Base-by-base conservation (phyloP, 2,797 vertebrate genomes). In the Pangasius mekongensis region DNA sequence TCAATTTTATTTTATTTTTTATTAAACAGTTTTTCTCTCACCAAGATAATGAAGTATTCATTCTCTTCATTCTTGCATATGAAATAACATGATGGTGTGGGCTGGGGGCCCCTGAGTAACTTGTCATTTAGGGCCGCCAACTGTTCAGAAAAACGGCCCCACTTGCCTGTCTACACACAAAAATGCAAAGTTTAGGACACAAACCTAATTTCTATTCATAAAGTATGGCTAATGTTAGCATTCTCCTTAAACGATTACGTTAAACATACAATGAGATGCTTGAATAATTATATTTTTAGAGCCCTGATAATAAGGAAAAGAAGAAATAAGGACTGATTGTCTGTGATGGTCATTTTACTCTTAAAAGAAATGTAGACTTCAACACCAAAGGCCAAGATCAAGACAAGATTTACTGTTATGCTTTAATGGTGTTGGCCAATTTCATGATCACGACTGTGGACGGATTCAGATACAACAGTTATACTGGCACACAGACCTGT, bases 401-500 rank as follows among this genome's bases (percentile, higher is more conserved):
- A 49, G 43, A 47, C 10, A n/a, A 39, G 33, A 39, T 16, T 54
- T 54, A 16, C 0, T 33, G n/a, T 30, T 39, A 14, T 82, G 56
- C 27, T 60, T 60, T 27, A 60, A 81, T 58, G 33, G 30, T 60
- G 78, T 27, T 4, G 18, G 22, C 27, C 27, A 64, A 52, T 49
- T 30, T 76, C 56, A 22, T 5, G 56, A 47, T 62, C 18, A 86
- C 0, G 24, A 58, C 10, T 73, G 16, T 73, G 9, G 20, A 22
- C 47, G 33, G 20, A 39, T 71, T 74, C 39, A 78, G 49, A 54
- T 56, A 20, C 20, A 20, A 16, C 1, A 60, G 18, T 33, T 11
- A 58, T 60, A 36, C 4, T 36, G 78, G 54, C 78, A 81, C 20
- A 39, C 5, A 60, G 39, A 87, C 80, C 69, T 87, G 80, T 87